Evolutionary conservation across 2,888 invertebrate genomes (phyloP), one percentile per base, ranked within the genome.

Genomic region (Cerceris rybyensis): DNA sequence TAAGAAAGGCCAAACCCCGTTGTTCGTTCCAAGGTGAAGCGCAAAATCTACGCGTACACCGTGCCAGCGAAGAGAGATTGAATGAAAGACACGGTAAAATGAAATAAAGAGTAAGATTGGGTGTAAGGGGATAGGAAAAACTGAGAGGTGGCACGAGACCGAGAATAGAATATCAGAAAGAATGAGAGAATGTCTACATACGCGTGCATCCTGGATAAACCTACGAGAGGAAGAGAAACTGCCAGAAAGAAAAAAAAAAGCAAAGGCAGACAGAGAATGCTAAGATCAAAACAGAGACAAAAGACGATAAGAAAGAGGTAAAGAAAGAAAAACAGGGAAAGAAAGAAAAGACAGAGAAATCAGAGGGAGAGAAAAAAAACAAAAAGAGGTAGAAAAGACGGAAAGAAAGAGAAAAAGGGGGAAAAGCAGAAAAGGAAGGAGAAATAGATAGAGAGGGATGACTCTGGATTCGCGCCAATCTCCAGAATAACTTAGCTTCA

Each of bases 401-500:
- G 0, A 16, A 17, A 14, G 13, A 13, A 14, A 17, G 28, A 13
- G 16, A 0, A 17, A 16, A 49, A 49, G 69, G 66, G 57, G 43
- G 70, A 16, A 64, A 49, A 73, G 28, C 60, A 61, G 52, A 60
- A 66, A 59, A 60, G 46, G 63, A 68, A 16, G 55, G 72, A 66
- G 77, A 55, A 60, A n/a, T n/a, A 68, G 57, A 55, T 63, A 64
- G 55, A 60, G 17, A 68, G 59, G 70, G 66, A 80, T 72, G 64
- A 75, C 75, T 86, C 81, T 88, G 88, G 88, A 74, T 65, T 70
- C 52, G 49, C 55, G 86, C 88, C 88, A 88, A 86, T 83, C 83
- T 86, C 81, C 77, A 77, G 86, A 85, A 85, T 88, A 88, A 86
- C 83, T 87, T 82, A 81, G 82, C 75, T 75, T 83, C 80, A 75